Evolutionary conservation across 2,113 vertebrate genomes (phyloP), one percentile per base, ranked within the genome.

Genomic region (Hemiprocne comata): DNA sequence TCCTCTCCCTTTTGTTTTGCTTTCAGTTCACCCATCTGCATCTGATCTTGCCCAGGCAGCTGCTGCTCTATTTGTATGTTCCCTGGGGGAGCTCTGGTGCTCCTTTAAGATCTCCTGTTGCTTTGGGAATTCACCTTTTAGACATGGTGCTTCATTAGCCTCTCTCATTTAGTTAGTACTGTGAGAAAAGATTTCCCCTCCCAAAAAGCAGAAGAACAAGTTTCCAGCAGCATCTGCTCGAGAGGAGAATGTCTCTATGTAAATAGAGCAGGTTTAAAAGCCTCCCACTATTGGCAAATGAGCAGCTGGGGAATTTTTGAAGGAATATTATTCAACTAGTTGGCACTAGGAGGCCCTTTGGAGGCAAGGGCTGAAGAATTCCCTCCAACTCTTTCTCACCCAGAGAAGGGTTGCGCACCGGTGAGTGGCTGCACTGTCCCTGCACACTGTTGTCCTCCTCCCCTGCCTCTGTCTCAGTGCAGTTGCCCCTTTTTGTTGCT

Each of bases 121-220:
- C 94, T 95, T 87, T 94, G 95, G 90, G 94, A 96, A 97, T 96
- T 96, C 94, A 97, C 96, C 92, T 97, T 95, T 95, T 50, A 96
- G 87, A 89, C 93, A 50, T 90, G 79, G 92, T 90, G 83, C 85
- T 96, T 97, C 91, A 89, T 96, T 96, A 95, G 85, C 29, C 71
- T 95, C 72, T 70, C 73, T 91, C 71, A 81, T 91, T 95, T 97
- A 92, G 90, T 94, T 92, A 85, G 61, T 50, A 79, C 75, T 97
- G 92, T 96, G 93, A 97, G 96, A 93, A 97, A 96, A 91, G 89
- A 54, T 61, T 93, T 94, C 89, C 89, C 89, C 54, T 96, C 89
- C 94, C 74, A 20, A 95, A 94, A 97, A 96, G 94, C 60, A 96
- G 95, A 96, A 95, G 92, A 96, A 97, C 89, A 1, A 92, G 95